These are phyloP conservation scores for Catharus fuscescens DNA, from an alignment of 2,113 vertebrate species.

Conservation along the genomic window DNA sequence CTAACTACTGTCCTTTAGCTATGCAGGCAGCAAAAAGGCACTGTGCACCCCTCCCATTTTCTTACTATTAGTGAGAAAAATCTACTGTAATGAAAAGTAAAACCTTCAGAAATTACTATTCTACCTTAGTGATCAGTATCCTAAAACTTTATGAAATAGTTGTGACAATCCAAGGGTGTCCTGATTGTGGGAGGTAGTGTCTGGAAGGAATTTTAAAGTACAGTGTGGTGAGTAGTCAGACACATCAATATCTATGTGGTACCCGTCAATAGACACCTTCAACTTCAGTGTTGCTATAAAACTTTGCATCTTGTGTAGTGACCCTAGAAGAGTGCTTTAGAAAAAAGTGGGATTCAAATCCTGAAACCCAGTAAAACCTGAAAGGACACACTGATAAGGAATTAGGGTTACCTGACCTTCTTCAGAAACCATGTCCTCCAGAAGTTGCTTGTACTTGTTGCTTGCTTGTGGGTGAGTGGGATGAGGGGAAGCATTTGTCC, in stretches of 20 bases:
- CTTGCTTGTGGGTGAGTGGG: neutral
- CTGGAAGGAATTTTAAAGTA: neutral
- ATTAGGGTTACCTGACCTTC: neutral
- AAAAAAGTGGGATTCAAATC: neutral
- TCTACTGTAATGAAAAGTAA: neutral
- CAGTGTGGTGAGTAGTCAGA: neutral
- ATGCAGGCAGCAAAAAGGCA: neutral
- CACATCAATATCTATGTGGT: neutral
- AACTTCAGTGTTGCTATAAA: neutral
- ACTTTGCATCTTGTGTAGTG: neutral
- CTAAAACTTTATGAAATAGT: neutral
- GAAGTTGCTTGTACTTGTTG: neutral
- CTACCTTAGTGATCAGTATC: neutral
- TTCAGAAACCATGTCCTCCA: neutral
- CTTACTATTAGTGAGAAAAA: neutral
- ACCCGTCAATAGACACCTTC: neutral
- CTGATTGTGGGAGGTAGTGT: neutral
- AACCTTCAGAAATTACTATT: neutral
- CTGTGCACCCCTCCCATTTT: fast-evolving
- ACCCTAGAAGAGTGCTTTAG: neutral
- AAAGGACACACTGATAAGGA: neutral
- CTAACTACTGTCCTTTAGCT: neutral
- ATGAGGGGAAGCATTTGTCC: neutral
- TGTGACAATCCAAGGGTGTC: neutral
- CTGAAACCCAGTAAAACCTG: neutral